Conservation (phyloP, 2,113 vertebrate species). For the Campylomormyrus numenius region DNA sequence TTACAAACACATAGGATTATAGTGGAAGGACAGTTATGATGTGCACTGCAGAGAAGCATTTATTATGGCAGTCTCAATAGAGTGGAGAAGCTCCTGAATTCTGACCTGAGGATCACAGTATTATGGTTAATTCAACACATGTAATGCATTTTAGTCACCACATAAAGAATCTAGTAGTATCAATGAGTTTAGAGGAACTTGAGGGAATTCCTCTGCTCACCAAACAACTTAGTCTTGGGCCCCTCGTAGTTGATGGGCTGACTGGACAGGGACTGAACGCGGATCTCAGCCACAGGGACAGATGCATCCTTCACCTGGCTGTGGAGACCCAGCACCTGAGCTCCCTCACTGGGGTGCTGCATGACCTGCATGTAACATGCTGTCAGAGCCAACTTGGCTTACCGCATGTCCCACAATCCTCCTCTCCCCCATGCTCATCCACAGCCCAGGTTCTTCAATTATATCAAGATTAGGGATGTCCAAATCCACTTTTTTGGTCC, state of each 20-base stretch:
- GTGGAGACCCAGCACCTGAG: conserved; percentile 78
- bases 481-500: neutral
- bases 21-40: neutral
- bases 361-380: conserved; percentile 64
- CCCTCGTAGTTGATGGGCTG: conserved; percentile 86
- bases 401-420: neutral
- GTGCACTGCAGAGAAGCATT: neutral
- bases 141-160: neutral
- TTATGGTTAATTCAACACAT: neutral
- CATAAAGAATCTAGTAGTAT: neutral
- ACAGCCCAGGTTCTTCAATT: neutral
- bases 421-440: neutral
- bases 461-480: neutral
- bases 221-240: conserved; percentile 79
- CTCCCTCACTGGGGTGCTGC: conserved; percentile 84
- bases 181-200: neutral
- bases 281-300: conserved; percentile 75
- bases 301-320: conserved; percentile 81
- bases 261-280: conserved; percentile 83
- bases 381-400: neutral
- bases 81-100: neutral
- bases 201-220: conserved; percentile 44
- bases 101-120: neutral
- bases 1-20: neutral
- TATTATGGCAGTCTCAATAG: neutral